Evolutionary conservation across 2,113 vertebrate species (phyloP), one percentile per base, ranked within the genome.

Genomic region (Paratilapia polleni): DNA sequence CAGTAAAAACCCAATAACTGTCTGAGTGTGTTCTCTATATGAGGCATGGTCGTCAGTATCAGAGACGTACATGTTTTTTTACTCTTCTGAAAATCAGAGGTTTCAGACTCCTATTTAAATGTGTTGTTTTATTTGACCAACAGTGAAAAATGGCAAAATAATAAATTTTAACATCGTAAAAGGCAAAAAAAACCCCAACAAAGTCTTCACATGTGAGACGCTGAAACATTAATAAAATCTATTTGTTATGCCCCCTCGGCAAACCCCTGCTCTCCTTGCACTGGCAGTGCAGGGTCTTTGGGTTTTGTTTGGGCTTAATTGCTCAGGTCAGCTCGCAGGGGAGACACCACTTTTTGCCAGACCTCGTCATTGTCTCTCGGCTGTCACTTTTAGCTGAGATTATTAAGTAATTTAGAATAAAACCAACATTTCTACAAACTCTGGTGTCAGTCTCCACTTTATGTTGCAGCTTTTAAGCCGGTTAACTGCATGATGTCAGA

Each of bases 111-210:
- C 14, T 49, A 2, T 19, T 19, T 52, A 52, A 52, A 52, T 8
- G 11, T 3, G 19, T 0, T 6, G 13, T 6, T 64, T 41, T 41
- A 2, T 64, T 41, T 41, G 62, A 64, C 8, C 63, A 5, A 17
- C 63, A 26, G 1, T 43, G n/a, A 43, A 66, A 31, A 43, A 66
- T 43, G 15, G 6, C 13, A 66, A 43, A 52, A 13, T 43, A 8
- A 11, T 2, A 41, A 11, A 11, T 43, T 20, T 19, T 20, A 52
- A 66, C 63, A 43, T 15, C 63, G 15, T 43, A 43, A 66, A 43
- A 66, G 14, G 63, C 11, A 13, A 13, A 43, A 43, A 43, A 66
- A n/a, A 64, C n/a, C n/a, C n/a, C n/a, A 20, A 24, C 6, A 5
- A 64, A 41, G 20, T 2, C 13, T 15, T 61, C 28, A 4, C 9